These are phyloP conservation scores for Drosophila anomalata DNA, from an alignment of 2,888 invertebrate species.

Conservation along the genomic window DNA sequence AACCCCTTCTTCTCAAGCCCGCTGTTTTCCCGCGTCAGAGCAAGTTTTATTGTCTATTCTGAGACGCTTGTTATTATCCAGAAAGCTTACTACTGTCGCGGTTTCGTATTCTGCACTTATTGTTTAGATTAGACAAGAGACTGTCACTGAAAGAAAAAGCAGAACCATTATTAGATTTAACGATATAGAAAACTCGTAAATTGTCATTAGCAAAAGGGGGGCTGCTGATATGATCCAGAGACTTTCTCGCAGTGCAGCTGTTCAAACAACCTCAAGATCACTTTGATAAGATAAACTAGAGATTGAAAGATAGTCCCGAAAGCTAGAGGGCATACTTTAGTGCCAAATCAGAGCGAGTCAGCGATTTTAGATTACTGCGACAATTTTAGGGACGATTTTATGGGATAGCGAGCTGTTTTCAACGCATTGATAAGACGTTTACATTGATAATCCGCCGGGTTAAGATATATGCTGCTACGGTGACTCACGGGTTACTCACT, in stretches of 20 bases:
- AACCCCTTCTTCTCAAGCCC: conserved; percentile 8
- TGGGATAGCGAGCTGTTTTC: background rate
- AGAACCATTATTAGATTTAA: background rate
- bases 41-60: conserved; percentile 33
- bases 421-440: conserved; percentile 8
- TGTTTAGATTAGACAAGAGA: conserved; percentile 58
- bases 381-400: background rate
- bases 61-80: conserved; percentile 7
- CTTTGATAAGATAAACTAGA: conserved; percentile 71
- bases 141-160: conserved; percentile 17
- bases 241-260: conserved; percentile 48
- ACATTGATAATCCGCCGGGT: conserved; percentile 16
- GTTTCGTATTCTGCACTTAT: conserved; percentile 31
- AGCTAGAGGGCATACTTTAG: conserved; percentile 27
- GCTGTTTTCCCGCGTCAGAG: conserved; percentile 37
- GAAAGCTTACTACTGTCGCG: conserved; percentile 5
- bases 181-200: conserved; percentile 3
- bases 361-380: conserved; percentile 33
- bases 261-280: conserved; percentile 64
- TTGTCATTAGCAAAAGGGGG: conserved; percentile 2
- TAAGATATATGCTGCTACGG: conserved; percentile 8
- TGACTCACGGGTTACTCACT: conserved; percentile 35
- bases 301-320: conserved; percentile 45
- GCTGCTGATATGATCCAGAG: background rate
- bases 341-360: conserved; percentile 55